Evolutionary conservation across 1,140 invertebrate genomes (phyloP), one percentile per base, ranked within the genome.

Genomic region (Xylocopa sonorina): DNA sequence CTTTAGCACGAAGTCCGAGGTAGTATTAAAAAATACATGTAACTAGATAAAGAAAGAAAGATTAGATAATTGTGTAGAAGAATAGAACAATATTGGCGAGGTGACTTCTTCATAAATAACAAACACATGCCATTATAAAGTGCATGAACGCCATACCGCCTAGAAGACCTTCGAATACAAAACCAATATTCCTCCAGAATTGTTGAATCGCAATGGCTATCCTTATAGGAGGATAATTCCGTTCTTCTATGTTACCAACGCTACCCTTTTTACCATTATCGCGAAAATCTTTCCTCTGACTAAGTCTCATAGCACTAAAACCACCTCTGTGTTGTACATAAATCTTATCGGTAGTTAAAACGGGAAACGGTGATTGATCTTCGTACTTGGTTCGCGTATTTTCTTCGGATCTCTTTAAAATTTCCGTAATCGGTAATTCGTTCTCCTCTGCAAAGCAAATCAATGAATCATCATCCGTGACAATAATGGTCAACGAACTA

Each of bases 101-200:
- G 16, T 27, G 4, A 58, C 46, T 29, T 3, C 18, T 82, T 32
- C 14, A 24, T 5, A 10, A 14, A 43, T 21, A 38, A n/a, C 3
- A 21, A 9, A 60, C 38, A 84, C 82, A 85, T 62, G 91, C 92
- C 80, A 92, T 80, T 62, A 92, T 87, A 21, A 93, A 88, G 71
- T 93, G 92, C 81, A 92, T 83, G 7, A 93, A 69, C 16, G 91
- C 88, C 84, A 93, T 91, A 60, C 92, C 92, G 34, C 89, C 91
- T 7, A 93, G 77, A 50, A 93, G 85, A 43, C 92, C 92, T 80
- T 93, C 92, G 85, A 86, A 90, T 81, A 92, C 86, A 55, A 91
- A 85, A 1, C 91, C 90, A 7, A 80, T 82, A 58, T 84, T 87
- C 53, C 81, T 89, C 89, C 90, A 92, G 29, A 88, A 75, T 77